A percentile compares a stretch with the other conserved stretches of the same genome.
Evolutionary conservation across 1,140 invertebrate species (phyloP).

Genomic region (Glomeris maerens): DNA sequence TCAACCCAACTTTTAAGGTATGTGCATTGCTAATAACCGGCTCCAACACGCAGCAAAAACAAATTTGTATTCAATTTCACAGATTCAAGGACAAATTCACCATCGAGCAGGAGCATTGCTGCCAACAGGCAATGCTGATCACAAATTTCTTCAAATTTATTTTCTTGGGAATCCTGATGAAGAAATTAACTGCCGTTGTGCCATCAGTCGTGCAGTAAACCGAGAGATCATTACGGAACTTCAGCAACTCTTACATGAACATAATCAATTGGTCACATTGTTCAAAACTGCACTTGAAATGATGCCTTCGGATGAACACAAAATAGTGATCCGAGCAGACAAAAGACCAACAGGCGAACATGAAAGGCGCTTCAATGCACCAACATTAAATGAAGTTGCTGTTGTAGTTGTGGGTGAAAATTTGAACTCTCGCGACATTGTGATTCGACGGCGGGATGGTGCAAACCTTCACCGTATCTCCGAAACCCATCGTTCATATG

Average conservation of each 20-base stretch:
- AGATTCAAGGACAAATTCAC: conserved; percentile 17
- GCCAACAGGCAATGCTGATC: conserved; percentile 7
- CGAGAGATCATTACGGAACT: conserved; percentile 2
- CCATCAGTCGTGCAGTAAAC: neutral
- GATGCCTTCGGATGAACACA: conserved; percentile 13
- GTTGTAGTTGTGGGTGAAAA: conserved; percentile 30
- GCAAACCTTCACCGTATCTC: conserved; percentile 25
- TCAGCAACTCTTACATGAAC: conserved; percentile 11
- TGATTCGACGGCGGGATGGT: conserved; percentile 15
- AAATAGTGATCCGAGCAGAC: conserved; percentile 19
- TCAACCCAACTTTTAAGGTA: conserved; percentile 16
- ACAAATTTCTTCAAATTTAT: conserved; percentile 13
- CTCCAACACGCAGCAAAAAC: neutral
- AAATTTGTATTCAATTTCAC: conserved; percentile 13
- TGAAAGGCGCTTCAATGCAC: conserved; percentile 20
- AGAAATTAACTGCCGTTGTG: conserved; percentile 7
- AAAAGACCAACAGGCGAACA: conserved; percentile 19
- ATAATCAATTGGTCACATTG: conserved; percentile 13
- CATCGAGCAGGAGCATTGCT: conserved; percentile 14
- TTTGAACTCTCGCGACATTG: conserved; percentile 29
- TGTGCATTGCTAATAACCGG: no score
- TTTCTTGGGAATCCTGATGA: conserved; percentile 16
- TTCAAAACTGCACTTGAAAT: conserved; percentile 17
- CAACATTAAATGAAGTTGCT: conserved; percentile 32
- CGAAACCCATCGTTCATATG: conserved; percentile 33